Evolutionary conservation across 2,888 invertebrate species (phyloP).

Genomic region (Theretra japonica): DNA sequence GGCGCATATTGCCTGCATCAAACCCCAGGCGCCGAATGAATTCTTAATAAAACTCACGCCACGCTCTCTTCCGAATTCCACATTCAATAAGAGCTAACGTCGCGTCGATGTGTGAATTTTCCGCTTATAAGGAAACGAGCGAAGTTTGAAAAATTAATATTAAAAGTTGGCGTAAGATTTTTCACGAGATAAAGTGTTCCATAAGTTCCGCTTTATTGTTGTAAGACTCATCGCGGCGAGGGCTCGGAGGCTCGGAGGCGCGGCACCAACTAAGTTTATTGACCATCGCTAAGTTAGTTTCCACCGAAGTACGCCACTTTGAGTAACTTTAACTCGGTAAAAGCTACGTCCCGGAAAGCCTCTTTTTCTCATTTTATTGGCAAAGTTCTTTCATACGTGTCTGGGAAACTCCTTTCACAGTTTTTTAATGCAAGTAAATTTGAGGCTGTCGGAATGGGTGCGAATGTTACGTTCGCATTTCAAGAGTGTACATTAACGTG

Average conservation of each 20-base stretch:
- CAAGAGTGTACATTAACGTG: slow-evolving; percentile 49
- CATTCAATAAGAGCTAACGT: slow-evolving; percentile 22
- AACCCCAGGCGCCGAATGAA: slow-evolving; percentile 59
- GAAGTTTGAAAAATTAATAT: slow-evolving; percentile 50
- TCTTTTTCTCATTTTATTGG: slow-evolving; percentile 78
- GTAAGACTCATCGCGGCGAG: slow-evolving; percentile 50
- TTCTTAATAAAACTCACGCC: slow-evolving; percentile 61
- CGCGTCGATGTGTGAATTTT: not conserved
- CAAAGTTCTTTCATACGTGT: slow-evolving; percentile 78
- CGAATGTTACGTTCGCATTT: slow-evolving; percentile 47
- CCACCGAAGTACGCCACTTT: slow-evolving; percentile 70
- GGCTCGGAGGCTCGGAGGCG: slow-evolving; percentile 43
- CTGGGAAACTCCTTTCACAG: slow-evolving; percentile 63
- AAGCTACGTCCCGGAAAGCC: slow-evolving; percentile 70
- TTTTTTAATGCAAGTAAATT: slow-evolving; percentile 40
- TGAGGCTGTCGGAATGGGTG: slow-evolving; percentile 26
- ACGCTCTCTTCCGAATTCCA: slow-evolving; percentile 38
- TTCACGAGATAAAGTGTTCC: slow-evolving; percentile 61
- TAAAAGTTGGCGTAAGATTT: slow-evolving; percentile 58
- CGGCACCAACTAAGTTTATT: slow-evolving; percentile 70
- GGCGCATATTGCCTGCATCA: slow-evolving; percentile 57
- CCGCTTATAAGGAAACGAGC: slow-evolving; percentile 26
- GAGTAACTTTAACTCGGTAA: slow-evolving; percentile 75
- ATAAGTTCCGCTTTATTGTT: slow-evolving; percentile 67
- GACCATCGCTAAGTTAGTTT: slow-evolving; percentile 73